Evolutionary conservation across 2,113 vertebrate species (phyloP).

Genomic region (Progne subis): DNA sequence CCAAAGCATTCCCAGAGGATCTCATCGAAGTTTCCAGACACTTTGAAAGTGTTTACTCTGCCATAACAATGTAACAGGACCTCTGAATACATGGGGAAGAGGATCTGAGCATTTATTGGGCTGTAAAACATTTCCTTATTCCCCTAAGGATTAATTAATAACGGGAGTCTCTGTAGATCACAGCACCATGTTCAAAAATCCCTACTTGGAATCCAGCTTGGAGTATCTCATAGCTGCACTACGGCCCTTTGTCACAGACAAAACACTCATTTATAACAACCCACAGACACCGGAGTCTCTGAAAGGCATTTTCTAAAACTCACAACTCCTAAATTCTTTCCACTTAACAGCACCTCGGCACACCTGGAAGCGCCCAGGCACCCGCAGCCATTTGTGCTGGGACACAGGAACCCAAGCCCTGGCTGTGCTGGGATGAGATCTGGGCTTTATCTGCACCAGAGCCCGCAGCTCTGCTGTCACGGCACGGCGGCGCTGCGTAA

Average conservation of each 20-base stretch:
- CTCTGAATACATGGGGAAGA: not conserved
- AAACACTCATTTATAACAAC: not conserved
- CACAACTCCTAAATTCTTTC: not conserved
- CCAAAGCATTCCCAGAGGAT: not conserved
- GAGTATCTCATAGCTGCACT: fast-evolving
- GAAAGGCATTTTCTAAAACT: not conserved
- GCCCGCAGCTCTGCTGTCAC: not conserved
- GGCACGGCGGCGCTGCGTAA: fast-evolving
- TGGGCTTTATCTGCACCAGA: not conserved
- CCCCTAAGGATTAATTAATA: not conserved
- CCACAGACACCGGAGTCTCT: not conserved
- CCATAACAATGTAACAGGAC: not conserved
- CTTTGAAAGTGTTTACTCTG: fast-evolving
- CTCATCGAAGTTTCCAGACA: not conserved
- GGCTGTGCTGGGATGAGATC: fast-evolving
- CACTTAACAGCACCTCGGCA: fast-evolving
- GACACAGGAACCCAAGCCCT: not conserved
- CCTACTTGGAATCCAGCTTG: not conserved
- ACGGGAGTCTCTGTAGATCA: fast-evolving
- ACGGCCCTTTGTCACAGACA: not conserved
- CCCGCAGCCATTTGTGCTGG: fast-evolving
- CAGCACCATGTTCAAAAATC: not conserved
- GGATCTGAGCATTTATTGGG: not conserved
- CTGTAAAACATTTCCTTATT: not conserved
- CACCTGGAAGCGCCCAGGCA: not conserved